These are phyloP conservation scores for Styela clava DNA, from an alignment of 23 tunicate species.

Conservation along the genomic window DNA sequence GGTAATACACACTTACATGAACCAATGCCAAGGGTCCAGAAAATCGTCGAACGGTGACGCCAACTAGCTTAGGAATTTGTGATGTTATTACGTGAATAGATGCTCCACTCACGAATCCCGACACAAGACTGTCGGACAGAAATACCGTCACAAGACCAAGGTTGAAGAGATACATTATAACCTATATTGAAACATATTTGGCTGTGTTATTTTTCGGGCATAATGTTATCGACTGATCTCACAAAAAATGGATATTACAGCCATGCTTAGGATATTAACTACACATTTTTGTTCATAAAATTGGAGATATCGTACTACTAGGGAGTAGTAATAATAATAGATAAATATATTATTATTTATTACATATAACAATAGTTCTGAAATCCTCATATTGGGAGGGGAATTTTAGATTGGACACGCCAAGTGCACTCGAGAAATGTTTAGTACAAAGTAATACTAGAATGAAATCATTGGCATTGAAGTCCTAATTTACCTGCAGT, in stretches of 20 bases:
- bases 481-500: slow-evolving; percentile 60
- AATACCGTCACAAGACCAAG: slow-evolving; percentile 22
- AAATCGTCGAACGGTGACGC: slow-evolving; percentile 30
- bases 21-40: slow-evolving; percentile 52
- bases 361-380: too few relatives aligned
- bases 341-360: too few relatives aligned
- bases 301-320: too few relatives aligned
- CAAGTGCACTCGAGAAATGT: too few relatives aligned
- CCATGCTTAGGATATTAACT: too few relatives aligned
- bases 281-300: too few relatives aligned
- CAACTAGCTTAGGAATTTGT: slow-evolving; percentile 20
- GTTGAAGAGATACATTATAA: slow-evolving; percentile 16
- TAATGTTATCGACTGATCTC: neutral
- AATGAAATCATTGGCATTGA: too few relatives aligned
- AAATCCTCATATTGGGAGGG: too few relatives aligned
- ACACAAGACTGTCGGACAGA: slow-evolving; percentile 11
- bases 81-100: slow-evolving; percentile 27
- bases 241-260: neutral
- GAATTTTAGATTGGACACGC: too few relatives aligned
- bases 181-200: neutral
- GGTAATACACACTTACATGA: slow-evolving; percentile 34
- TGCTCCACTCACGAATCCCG: slow-evolving; percentile 26
- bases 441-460: too few relatives aligned
- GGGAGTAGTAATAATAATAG: too few relatives aligned
- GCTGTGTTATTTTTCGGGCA: neutral